phyloP scores from a whole-genome alignment of 1,140 invertebrate genomes.

The Pseudomyrmex gracilis region DNA sequence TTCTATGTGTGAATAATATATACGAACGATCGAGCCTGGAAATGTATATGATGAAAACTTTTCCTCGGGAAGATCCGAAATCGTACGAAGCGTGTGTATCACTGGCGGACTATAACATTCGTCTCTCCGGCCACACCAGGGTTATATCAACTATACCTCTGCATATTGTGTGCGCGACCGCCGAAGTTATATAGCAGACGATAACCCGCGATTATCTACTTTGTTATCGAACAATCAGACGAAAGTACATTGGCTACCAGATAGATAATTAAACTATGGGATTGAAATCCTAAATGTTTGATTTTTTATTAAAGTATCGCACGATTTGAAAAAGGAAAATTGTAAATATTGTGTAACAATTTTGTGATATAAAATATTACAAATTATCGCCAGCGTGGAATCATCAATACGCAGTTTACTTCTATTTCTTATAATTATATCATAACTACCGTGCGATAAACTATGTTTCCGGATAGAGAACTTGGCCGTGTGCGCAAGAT shows the following conservation, averaged over 20 bases:
- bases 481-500: too few species aligned
- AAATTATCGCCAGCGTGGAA: too few species aligned
- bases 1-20: neutral
- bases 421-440: neutral
- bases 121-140: neutral
- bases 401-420: too few species aligned
- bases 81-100: neutral
- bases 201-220: conserved; percentile 62
- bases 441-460: neutral
- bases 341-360: too few species aligned
- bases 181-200: conserved; percentile 27
- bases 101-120: neutral
- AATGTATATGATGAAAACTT: neutral
- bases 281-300: too few species aligned
- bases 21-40: neutral
- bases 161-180: conserved; percentile 48
- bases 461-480: neutral
- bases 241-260: conserved; percentile 6
- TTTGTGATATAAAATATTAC: too few species aligned
- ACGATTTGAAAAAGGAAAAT: too few species aligned
- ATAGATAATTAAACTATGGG: neutral
- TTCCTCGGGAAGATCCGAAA: neutral
- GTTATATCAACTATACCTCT: conserved; percentile 43
- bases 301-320: too few species aligned
- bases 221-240: conserved; percentile 54